Base-by-base conservation (phyloP, 2,113 vertebrate genomes). In the Psittacara wagleri region DNA sequence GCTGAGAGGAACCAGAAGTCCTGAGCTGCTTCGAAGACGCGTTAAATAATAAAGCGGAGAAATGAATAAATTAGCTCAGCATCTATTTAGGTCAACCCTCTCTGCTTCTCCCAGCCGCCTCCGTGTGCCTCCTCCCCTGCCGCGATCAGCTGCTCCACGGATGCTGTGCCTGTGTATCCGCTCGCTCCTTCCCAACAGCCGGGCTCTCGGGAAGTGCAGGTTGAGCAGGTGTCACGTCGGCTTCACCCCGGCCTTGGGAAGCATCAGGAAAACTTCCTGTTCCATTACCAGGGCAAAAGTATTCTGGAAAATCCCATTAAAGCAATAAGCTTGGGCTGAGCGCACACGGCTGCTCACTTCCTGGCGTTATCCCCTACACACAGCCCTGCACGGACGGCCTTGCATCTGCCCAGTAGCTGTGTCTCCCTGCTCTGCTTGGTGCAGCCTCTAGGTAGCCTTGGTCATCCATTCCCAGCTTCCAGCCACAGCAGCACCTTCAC, bases 71-170 rank as follows among this genome's bases (percentile, higher is more conserved):
- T 95, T 83, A 95, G 85, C 94, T 93, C 83, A 62, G 90, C 92
- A 92, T 96, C 88, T 93, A 90, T 96, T 93, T 97, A 94, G 92
- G 95, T 97, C 96, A 96, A 88, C 41, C 86, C 88, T 94, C 82
- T 82, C 61, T 2, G 5, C 52, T 91, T 59, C 83, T 94, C 63
- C 79, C 78, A 68, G 63, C 79, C 83, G 41, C 85, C 92, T 88
- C 83, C 78, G 2, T 88, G 76, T 19, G 83, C 90, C 88, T 94
- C 83, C 78, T 88, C 83, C 85, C 88, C 10, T 59, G 18, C 90
- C 79, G 70, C 3, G 13, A 64, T 94, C 95, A 83, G 90, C 92
- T 92, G 92, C 84, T 86, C 82, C 3, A 3, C 2, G 17, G 73
- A 24, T 7, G 10, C 89, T 37, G 89, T 83, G 84, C 78, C 84